Conservation (phyloP, 2,888 invertebrate species). For the Actias luna region DNA sequence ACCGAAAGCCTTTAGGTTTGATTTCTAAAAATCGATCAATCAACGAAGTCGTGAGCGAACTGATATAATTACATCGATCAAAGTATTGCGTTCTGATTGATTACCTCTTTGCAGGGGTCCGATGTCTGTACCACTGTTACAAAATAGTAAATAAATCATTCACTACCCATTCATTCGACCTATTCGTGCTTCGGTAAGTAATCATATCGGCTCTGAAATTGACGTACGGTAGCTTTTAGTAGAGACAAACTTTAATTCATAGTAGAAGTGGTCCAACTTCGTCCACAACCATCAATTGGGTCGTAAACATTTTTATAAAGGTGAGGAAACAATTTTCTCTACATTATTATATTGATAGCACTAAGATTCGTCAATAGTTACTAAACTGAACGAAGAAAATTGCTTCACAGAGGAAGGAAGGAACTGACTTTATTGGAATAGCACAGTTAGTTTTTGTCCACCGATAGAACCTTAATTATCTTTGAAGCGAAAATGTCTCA, state of each 20-base stretch:
- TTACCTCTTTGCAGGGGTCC: constrained; percentile 6
- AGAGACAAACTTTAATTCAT: background rate
- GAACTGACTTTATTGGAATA: too few relatives aligned
- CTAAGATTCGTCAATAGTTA: too few relatives aligned
- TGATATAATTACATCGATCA: constrained; percentile 31
- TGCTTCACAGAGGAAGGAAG: too few relatives aligned
- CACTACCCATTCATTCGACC: background rate
- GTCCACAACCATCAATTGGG: too few relatives aligned
- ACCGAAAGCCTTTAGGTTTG: background rate
- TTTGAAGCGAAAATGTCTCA: too few relatives aligned
- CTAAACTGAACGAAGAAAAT: too few relatives aligned
- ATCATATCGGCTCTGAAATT: background rate
- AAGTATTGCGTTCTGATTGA: constrained; percentile 8
- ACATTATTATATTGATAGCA: too few relatives aligned
- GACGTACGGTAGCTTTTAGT: background rate
- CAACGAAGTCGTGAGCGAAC: constrained; percentile 25
- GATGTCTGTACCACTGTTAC: background rate
- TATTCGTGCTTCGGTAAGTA: background rate
- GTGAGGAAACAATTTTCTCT: too few relatives aligned
- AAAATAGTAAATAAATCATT: constrained; percentile 1
- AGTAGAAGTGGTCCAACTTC: too few relatives aligned
- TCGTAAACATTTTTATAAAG: too few relatives aligned
- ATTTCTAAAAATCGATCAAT: constrained; percentile 23
- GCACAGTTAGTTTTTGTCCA: too few relatives aligned
- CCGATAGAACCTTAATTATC: too few relatives aligned